A percentile compares a stretch with the other conserved stretches of the same genome.
Evolutionary conservation across 2,888 invertebrate species (phyloP).

Genomic region (Sphinx pinastri): DNA sequence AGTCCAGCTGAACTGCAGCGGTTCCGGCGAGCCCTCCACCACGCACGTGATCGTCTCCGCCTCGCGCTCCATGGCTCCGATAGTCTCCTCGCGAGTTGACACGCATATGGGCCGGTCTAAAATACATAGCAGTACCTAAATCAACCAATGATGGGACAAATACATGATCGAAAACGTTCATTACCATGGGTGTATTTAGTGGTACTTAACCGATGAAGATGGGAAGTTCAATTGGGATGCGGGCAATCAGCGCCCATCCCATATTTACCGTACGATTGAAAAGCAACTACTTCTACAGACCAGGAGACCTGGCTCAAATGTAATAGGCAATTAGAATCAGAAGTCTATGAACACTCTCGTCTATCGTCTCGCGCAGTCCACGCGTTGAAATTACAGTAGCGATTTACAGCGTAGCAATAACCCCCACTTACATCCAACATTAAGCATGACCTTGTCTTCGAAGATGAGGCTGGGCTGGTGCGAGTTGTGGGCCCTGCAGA

Average conservation of each 20-base stretch:
- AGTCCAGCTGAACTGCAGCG: slow-evolving; percentile 69
- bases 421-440: slow-evolving; percentile 58
- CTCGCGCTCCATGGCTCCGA: slow-evolving; percentile 55
- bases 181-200: too few species aligned
- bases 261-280: too few species aligned
- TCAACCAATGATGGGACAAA: not conserved
- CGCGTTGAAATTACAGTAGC: too few species aligned
- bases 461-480: slow-evolving; percentile 51
- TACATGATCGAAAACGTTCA: too few species aligned
- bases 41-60: slow-evolving; percentile 60
- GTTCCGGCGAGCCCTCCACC: slow-evolving; percentile 66
- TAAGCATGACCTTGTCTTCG: slow-evolving; percentile 60
- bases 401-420: not conserved
- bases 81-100: slow-evolving; percentile 47
- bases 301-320: too few species aligned
- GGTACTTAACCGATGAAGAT: too few species aligned
- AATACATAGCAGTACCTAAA: not conserved
- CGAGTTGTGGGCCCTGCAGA: slow-evolving; percentile 62
- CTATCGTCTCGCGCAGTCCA: too few species aligned
- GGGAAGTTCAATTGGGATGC: too few species aligned
- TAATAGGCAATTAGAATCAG: too few species aligned
- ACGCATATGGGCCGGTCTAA: slow-evolving; percentile 65
- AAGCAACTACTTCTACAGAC: too few species aligned
- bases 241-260: too few species aligned
- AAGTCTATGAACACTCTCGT: too few species aligned